Percentiles rank a stretch among this genome's conserved stretches.
Conservation (phyloP, 2,797 vertebrate species). For the Florisuga fusca region DNA sequence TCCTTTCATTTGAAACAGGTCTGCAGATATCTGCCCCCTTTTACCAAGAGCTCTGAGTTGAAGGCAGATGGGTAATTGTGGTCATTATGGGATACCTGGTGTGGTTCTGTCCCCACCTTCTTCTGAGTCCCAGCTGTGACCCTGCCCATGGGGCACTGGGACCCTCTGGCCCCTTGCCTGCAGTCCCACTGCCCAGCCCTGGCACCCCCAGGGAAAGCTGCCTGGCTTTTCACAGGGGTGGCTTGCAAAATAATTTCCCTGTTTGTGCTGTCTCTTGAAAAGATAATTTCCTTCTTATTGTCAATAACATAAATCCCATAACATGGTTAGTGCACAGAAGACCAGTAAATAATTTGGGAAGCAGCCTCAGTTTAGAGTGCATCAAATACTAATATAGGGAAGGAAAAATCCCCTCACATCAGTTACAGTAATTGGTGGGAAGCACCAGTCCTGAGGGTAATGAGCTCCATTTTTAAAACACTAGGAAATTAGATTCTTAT, state of each 20-base stretch:
- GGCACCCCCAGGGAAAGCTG: neutral
- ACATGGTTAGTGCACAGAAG: constrained; percentile 36
- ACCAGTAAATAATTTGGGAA: constrained; percentile 69
- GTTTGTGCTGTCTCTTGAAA: neutral
- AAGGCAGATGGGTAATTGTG: neutral
- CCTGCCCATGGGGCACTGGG: neutral
- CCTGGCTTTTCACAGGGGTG: neutral
- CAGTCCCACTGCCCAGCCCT: neutral
- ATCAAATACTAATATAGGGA: constrained; percentile 43
- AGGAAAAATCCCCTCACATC: constrained; percentile 29
- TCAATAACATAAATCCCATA: constrained; percentile 13
- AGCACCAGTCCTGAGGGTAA: constrained; percentile 46
- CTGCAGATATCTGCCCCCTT: neutral
- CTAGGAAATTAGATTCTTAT: constrained; percentile 77
- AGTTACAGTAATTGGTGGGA: constrained; percentile 64
- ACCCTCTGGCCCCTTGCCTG: neutral
- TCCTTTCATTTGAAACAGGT: neutral
- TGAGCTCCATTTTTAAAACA: constrained; percentile 73
- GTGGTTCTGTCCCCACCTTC: neutral
- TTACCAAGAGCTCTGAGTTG: neutral
- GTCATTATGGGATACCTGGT: neutral
- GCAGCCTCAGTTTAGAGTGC: constrained; percentile 39
- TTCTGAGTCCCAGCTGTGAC: neutral
- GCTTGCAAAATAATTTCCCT: neutral
- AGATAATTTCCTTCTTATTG: constrained; percentile 10